Conservation (phyloP, 1,140 invertebrate genomes). For the Drosophila nigrodunni region DNA sequence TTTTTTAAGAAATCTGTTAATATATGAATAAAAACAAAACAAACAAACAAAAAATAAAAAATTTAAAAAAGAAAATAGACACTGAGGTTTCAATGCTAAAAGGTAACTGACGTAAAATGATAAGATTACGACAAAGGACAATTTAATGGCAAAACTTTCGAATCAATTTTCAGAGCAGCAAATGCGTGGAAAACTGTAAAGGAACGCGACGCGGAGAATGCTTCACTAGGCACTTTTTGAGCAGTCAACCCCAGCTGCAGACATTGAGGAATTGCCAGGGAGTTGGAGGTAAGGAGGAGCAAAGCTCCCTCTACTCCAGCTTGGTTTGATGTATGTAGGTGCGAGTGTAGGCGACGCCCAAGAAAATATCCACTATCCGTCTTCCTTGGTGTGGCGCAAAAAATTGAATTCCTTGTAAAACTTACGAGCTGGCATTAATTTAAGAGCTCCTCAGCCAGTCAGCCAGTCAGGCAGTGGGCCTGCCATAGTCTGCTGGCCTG, state of each 20-base stretch:
- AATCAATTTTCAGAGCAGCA: constrained; percentile 68
- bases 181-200: constrained; percentile 33
- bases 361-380: constrained; percentile 68
- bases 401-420: constrained; percentile 83
- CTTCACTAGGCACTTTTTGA: constrained; percentile 33
- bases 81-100: neutral
- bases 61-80: constrained; percentile 48
- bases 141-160: constrained; percentile 82
- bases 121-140: constrained; percentile 71
- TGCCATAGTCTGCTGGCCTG: neutral
- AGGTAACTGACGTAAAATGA: constrained; percentile 39
- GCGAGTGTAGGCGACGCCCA: constrained; percentile 33
- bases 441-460: constrained; percentile 63
- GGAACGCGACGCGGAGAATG: constrained; percentile 18
- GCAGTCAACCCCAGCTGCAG: neutral
- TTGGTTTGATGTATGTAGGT: constrained; percentile 9
- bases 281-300: neutral
- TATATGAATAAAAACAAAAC: constrained; percentile 69
- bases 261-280: constrained; percentile 48
- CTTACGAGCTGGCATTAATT: constrained; percentile 82
- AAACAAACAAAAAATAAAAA: constrained; percentile 47
- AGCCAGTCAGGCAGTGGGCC: neutral
- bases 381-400: constrained; percentile 73
- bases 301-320: neutral
- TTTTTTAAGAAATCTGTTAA: constrained; percentile 82